Percentiles rank a stretch among this genome's conserved stretches.
Evolutionary conservation across 1,140 invertebrate species (phyloP).

Genomic region (Drosophila littoralis): DNA sequence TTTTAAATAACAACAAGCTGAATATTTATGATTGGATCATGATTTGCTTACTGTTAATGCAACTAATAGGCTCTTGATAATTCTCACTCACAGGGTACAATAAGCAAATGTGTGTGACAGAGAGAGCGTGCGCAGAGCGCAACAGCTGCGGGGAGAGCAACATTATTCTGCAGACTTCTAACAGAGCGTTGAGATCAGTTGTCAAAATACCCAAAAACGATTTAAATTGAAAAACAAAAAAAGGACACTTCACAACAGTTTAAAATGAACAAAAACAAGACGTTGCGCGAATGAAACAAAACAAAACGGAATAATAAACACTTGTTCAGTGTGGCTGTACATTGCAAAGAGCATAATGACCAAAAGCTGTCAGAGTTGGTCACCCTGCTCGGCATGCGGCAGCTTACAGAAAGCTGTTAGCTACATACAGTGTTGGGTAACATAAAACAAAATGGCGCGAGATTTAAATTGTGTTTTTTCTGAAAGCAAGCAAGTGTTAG

Average conservation of each 20-base stretch:
- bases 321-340: conserved; percentile 26
- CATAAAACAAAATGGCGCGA: neutral
- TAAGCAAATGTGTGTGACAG: conserved; percentile 13
- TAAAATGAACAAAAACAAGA: neutral
- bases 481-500: too few relatives aligned
- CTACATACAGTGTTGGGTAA: conserved; percentile 5
- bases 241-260: neutral
- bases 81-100: neutral
- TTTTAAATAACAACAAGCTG: too few relatives aligned
- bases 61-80: neutral
- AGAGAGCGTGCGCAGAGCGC: conserved; percentile 48
- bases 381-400: conserved; percentile 1
- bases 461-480: conserved; percentile 7
- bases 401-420: neutral
- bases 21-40: too few relatives aligned
- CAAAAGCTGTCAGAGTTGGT: conserved; percentile 25
- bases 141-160: conserved; percentile 43
- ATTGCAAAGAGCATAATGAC: neutral
- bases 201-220: neutral
- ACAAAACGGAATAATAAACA: conserved; percentile 29
- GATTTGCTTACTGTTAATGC: too few relatives aligned
- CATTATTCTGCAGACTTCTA: conserved; percentile 19
- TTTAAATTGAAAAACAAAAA: neutral
- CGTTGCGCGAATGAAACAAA: neutral
- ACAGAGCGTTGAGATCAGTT: conserved; percentile 34